A percentile compares a stretch with the other conserved stretches of the same genome.
phyloP scores from a whole-genome alignment of 2,113 vertebrate genomes.

The Caretta caretta region DNA sequence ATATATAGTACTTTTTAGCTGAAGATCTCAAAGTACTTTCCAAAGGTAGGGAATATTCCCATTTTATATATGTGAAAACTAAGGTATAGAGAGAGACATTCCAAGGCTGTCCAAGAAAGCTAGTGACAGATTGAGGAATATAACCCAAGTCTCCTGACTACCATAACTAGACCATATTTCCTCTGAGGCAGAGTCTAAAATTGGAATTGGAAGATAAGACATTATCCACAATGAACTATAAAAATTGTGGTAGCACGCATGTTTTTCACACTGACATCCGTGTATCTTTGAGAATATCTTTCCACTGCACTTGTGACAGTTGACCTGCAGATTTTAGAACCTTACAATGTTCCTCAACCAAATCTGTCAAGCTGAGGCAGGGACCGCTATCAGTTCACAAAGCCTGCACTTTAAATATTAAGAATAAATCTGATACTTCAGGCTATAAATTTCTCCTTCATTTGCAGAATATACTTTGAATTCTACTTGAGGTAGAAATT shows the following conservation, averaged over 20 bases:
- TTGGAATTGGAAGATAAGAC: neutral
- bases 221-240: neutral
- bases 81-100: neutral
- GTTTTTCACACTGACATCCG: neutral
- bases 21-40: neutral
- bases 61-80: neutral
- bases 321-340: slow-evolving; percentile 10
- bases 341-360: neutral
- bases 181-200: neutral
- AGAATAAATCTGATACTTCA: neutral
- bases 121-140: neutral
- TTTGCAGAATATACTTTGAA: slow-evolving; percentile 18
- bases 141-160: neutral
- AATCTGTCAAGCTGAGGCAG: neutral
- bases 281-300: neutral
- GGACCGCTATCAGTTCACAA: neutral
- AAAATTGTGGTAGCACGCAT: neutral
- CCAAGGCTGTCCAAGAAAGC: neutral
- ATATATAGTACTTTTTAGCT: rapidly evolving
- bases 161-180: neutral
- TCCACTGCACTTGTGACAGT: neutral
- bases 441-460: neutral
- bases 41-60: neutral
- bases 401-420: neutral
- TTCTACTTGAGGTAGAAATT: slow-evolving; percentile 37